These are phyloP conservation scores for Crax fasciolata DNA, from an alignment of 2,797 vertebrate genomes.

Conservation along the genomic window DNA sequence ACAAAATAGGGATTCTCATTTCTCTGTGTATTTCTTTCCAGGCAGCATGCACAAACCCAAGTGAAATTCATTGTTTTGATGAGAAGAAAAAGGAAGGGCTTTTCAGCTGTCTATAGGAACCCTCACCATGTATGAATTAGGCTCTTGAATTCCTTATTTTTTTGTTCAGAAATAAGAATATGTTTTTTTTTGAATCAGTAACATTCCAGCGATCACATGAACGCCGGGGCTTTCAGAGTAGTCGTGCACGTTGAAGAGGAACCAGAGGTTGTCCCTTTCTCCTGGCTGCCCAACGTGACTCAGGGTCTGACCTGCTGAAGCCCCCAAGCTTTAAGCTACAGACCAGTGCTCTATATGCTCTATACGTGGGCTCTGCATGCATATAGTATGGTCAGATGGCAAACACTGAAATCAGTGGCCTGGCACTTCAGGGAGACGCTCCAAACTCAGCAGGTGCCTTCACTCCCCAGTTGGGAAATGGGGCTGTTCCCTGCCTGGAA, in stretches of 20 bases:
- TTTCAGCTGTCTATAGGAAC: not conserved
- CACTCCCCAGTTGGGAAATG: not conserved
- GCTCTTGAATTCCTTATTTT: not conserved
- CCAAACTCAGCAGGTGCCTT: not conserved
- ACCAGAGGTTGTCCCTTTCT: not conserved
- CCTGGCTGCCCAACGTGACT: not conserved
- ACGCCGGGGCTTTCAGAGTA: not conserved
- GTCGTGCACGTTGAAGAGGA: not conserved
- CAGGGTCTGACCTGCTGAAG: not conserved
- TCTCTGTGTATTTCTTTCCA: not conserved
- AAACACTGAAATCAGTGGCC: not conserved
- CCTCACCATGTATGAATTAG: not conserved
- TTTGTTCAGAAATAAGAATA: not conserved
- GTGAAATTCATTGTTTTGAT: not conserved
- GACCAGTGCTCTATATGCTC: not conserved
- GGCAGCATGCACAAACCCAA: constrained; percentile 18
- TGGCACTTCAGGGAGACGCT: not conserved
- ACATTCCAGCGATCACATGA: not conserved
- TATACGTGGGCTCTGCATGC: not conserved
- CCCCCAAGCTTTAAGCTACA: not conserved
- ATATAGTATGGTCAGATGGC: not conserved
- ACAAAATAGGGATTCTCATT: constrained; percentile 42
- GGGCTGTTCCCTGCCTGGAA: not conserved
- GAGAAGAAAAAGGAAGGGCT: not conserved
- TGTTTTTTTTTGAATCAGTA: not conserved